Evolutionary conservation across 30 jellyfish, hydroid and myxozoan genomes (phyloP), one percentile per base, ranked within the genome.

Genomic region (Aurelia coerulea): DNA sequence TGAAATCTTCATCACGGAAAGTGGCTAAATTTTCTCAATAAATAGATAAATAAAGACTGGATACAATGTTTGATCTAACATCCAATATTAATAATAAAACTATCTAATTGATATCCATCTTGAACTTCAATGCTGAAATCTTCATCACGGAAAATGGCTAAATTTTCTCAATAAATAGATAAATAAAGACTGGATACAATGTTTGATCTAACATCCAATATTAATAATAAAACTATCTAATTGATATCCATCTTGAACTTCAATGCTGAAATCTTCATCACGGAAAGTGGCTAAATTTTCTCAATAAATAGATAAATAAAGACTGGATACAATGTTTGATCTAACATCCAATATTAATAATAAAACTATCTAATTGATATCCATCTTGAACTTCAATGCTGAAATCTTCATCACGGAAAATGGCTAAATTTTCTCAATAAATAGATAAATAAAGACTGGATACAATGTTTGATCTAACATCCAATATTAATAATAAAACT

Each of bases 291-390:
- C 33, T 17, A 60, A 11, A 58, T 81, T 66, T 16, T 19, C 54
- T 4, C 18, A n/a, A n/a, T n/a, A n/a, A n/a, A n/a, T n/a, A n/a
- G n/a, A n/a, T n/a, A 6, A 46, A 46, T 46, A 46, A 46, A 46
- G 15, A 46, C 15, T 46, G 14, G 56, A 46, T 4, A 46, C 8
- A 7, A 46, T 46, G 56, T 46, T 46, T 46, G 56, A 7, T 46
- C 56, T 46, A 60, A 37, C 91, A 81, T 33, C 37, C 46, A 32
- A 81, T 53, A 65, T 81, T 81, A 1, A 81, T 68, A 2, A 81
- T 33, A 13, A 6, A 5, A 5, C 68, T 52, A 53, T 81, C 91
- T 33, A 67, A 54, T 2, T 62, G 84, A 50, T 68, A 81, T 37
- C 70, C 66, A 2, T 37, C 49, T 17, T 18, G 13, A 32, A 81